Evolutionary conservation across 2,888 invertebrate genomes (phyloP), one percentile per base, ranked within the genome.

Genomic region (Brenthis hecate): DNA sequence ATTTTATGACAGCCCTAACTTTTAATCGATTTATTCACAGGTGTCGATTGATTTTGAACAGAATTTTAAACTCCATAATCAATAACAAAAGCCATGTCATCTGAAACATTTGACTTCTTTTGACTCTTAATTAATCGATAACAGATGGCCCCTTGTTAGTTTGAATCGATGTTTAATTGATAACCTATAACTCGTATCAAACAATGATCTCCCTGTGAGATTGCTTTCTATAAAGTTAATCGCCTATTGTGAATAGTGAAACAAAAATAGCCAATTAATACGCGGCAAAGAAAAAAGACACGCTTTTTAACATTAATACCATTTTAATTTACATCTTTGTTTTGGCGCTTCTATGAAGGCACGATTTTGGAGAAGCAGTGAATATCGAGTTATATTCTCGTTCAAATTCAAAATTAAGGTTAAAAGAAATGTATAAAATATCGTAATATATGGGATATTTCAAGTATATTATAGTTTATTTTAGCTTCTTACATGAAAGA

Each of bases 91-190:
- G 68, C 67, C 68, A 69, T 67, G 69, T 69, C 66, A 74, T 67
- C 63, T 78, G 78, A 80, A 81, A 78, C 80, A 79, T 77, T 81
- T 81, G 81, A 81, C 61, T 56, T 74, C 77, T 66, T 71, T 71
- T 68, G 72, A 78, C 87, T 84, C 85, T 84, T 87, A 90, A 91
- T 91, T 89, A 90, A 91, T 90, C 84, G 87, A 85, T 87, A 87
- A 91, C 91, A 91, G 90, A 91, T 92, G 89, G 86, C 85, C 80
- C 84, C 92, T 91, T 88, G 91, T 92, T 92, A 92, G 84, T 77
- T 78, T 80, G 79, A 85, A 87, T 87, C 82, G 86, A 86, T 87
- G 78, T 87, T 84, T 89, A 91, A 91, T 91, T 90, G 91, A 91
- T 89, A 86, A 80, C 84, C 84, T 85, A 86, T 89, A 85, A 81